Conservation (phyloP, 1,140 invertebrate genomes). For the Pentalonia nigronervosa region DNA sequence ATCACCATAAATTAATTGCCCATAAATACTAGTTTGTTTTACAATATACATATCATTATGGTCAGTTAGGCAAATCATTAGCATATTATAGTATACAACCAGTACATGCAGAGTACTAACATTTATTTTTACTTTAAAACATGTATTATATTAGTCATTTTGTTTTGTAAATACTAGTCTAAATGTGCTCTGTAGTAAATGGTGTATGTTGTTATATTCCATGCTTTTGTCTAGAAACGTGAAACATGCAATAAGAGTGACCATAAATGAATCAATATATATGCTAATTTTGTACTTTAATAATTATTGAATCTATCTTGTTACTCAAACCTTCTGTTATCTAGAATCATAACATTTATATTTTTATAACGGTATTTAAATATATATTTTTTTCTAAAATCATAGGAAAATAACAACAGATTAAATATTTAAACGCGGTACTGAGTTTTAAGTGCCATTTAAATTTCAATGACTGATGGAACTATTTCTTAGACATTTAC, state of each 20-base stretch:
- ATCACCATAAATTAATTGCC: not conserved
- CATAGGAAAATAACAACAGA: not conserved
- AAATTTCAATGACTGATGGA: conserved; percentile 47
- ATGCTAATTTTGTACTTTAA: not conserved
- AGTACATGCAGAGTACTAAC: not conserved
- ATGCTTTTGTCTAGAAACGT: conserved; percentile 21
- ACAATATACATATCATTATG: conserved; percentile 38
- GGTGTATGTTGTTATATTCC: conserved; percentile 9
- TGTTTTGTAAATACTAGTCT: conserved; percentile 56
- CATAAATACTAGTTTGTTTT: not conserved
- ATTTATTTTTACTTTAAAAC: conserved; percentile 20
- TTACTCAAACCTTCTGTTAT: not conserved
- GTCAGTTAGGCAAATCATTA: conserved; percentile 17
- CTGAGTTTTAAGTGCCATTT: conserved; percentile 47
- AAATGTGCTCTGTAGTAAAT: conserved; percentile 28
- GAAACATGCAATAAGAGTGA: not conserved
- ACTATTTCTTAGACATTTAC: not conserved
- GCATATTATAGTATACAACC: not conserved
- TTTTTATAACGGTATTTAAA: conserved; percentile 12
- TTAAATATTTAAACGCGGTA: not conserved
- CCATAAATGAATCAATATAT: conserved; percentile 25
- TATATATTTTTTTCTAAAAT: not conserved
- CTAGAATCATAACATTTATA: not conserved
- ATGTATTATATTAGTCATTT: conserved; percentile 50
- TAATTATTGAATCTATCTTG: not conserved